Percentiles rank a stretch among this genome's conserved stretches.
Conservation (phyloP, 2,113 vertebrate species). For the Neogale vison region DNA sequence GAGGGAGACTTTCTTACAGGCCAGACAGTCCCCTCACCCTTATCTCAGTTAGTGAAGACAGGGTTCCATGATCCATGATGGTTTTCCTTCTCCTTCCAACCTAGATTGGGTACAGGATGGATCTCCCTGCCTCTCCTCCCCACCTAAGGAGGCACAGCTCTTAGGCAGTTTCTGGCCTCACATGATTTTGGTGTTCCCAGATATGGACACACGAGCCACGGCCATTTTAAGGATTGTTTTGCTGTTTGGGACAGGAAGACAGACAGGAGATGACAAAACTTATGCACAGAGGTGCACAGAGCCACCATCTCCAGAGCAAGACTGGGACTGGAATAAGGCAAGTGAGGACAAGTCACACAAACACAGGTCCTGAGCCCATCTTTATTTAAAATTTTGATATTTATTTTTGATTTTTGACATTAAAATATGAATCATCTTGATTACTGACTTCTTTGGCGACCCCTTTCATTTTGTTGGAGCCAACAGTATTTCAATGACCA, state of each 20-base stretch:
- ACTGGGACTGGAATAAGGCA: background rate
- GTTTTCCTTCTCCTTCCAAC: background rate
- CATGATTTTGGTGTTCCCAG: background rate
- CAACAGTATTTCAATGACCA: background rate
- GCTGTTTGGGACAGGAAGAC: background rate
- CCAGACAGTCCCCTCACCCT: background rate
- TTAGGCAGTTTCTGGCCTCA: background rate
- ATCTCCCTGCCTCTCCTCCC: background rate
- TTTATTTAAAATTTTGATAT: slow-evolving; percentile 14
- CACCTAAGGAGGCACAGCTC: background rate
- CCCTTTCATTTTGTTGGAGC: background rate
- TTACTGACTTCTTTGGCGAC: background rate
- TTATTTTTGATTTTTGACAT: background rate
- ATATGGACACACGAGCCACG: background rate
- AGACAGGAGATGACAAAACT: background rate
- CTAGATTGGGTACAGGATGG: background rate
- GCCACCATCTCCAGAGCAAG: background rate
- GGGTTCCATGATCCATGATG: background rate
- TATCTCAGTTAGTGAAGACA: background rate
- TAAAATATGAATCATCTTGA: background rate
- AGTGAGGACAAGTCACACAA: background rate
- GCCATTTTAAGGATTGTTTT: background rate
- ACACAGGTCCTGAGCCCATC: background rate
- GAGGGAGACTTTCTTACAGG: background rate
- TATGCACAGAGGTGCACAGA: background rate